These are phyloP conservation scores for Perca fluviatilis DNA, from an alignment of 2,113 vertebrate genomes.

Conservation along the genomic window DNA sequence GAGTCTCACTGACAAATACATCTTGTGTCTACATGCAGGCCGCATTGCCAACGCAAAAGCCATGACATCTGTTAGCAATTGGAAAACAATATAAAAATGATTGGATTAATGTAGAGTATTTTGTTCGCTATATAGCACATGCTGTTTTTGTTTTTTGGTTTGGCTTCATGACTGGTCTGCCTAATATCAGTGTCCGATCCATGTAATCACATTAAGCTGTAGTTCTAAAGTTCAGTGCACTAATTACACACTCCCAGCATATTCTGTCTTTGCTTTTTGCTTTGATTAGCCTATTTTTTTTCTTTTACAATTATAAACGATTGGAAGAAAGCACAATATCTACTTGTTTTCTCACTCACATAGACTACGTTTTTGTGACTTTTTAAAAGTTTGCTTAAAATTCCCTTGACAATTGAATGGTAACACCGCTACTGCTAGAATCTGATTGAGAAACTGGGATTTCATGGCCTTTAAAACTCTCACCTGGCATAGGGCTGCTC, in stretches of 20 bases:
- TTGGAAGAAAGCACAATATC: no score
- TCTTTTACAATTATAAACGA: not conserved
- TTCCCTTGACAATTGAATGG: no score
- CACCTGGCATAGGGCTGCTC: constrained; percentile 91
- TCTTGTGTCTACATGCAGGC: no score
- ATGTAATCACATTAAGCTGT: not conserved
- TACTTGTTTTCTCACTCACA: no score
- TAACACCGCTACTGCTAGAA: no score
- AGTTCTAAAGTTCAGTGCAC: not conserved
- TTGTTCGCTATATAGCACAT: no score
- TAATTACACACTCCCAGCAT: not conserved
- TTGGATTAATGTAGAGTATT: no score
- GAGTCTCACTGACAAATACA: not conserved
- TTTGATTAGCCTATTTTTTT: not conserved
- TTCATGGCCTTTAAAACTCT: constrained; percentile 28
- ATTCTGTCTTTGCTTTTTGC: not conserved
- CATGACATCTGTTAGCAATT: not conserved
- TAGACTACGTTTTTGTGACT: no score
- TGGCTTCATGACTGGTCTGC: not conserved
- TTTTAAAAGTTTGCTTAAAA: no score
- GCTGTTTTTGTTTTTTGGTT: constrained; percentile 36
- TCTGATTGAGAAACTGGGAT: not conserved
- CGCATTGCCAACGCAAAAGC: not conserved
- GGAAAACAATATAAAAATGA: not conserved
- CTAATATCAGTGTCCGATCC: not conserved